Base-by-base conservation (phyloP, 2,888 invertebrate genomes). In the Cephus pulcher region DNA sequence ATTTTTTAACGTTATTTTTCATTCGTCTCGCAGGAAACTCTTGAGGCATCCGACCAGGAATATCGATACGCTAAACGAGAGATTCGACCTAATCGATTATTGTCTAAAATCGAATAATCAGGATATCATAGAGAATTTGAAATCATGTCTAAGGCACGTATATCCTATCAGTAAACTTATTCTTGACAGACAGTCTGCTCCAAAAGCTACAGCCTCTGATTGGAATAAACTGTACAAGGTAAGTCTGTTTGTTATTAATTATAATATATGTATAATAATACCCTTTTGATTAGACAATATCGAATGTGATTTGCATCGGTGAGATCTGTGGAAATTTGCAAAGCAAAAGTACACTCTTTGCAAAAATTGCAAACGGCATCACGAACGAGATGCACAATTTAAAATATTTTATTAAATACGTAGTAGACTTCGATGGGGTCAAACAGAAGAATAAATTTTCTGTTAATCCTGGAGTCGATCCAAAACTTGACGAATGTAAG, bases 401-500 rank as follows among this genome's bases (percentile, higher is more conserved):
- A 87, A 95, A 95, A 77, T 92, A 95, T 77, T 94, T 95, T 77
- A 95, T 97, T 90, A 94, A 95, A 82, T 93, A 94, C 84, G 94
- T 96, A n/a, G 93, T 96, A 80, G 96, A 96, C 89, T 95, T 95
- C 88, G 95, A 94, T 79, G 93, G 93, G 68, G 94, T 94, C 12
- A 93, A 93, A 82, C 92, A 92, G 11, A 93, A 94, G 84, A 94
- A 94, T 68, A 94, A 95, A 86, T 95, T 97, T 85, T 94, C 95
- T 0, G 95, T 97, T 0, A 96, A 95, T 84, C 91, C 94, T 34
- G 96, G 96, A 75, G 94, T 98, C 3, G 96, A 97, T 89, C 92
- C 94, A 3, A 94, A 94, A 81, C 92, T 98, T 73, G 98, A 98
- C 90, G 94, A 94, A 87, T 95, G 96, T 95, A 92, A 92, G 92